Evolutionary conservation across 2,797 vertebrate genomes (phyloP), one percentile per base, ranked within the genome.

Genomic region (Clamator glandarius): DNA sequence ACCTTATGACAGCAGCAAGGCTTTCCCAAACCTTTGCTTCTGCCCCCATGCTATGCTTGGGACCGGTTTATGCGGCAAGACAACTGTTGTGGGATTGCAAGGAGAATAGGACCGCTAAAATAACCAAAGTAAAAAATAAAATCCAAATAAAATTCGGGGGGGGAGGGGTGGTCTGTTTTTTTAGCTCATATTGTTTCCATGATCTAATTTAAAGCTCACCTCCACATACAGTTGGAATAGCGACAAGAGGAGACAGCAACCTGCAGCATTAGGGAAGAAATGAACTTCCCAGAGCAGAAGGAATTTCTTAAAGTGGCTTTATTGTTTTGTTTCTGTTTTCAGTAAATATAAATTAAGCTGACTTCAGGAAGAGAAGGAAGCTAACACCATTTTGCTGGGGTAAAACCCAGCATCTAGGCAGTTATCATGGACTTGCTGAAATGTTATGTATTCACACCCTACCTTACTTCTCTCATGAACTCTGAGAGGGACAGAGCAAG

Each of bases 261-360:
- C 42, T 70, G 44, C 52, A 83, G 48, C 44, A 63, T 0, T 1
- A 80, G 48, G 35, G 42, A 50, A 92, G 80, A 94, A 81, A 84
- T 46, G 24, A 72, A 84, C 21, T 86, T 86, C 41, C 25, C 84
- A 21, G 36, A 81, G 36, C 3, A 75, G 46, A 90, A 89, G 13
- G 19, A 50, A 73, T 70, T 70, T 78, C 7, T 86, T 44, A 29
- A 41, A 52, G 24, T 41, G 35, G 12, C 6, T 69, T 82, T 74
- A 86, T 14, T 63, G 33, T 50, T 85, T 76, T 84, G 51, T 26
- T 89, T 94, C 87, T 82, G 9, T 85, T 90, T 89, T 48, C 67
- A 73, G n/a, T n/a, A 73, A 73, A 59, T 2, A 3, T 21, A 36
- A 86, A 92, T 88, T 51, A 51, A 84, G n/a, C 21, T 3, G 1